phyloP scores from a whole-genome alignment of 2,797 vertebrate species.

The Ctenopoma multispine region DNA sequence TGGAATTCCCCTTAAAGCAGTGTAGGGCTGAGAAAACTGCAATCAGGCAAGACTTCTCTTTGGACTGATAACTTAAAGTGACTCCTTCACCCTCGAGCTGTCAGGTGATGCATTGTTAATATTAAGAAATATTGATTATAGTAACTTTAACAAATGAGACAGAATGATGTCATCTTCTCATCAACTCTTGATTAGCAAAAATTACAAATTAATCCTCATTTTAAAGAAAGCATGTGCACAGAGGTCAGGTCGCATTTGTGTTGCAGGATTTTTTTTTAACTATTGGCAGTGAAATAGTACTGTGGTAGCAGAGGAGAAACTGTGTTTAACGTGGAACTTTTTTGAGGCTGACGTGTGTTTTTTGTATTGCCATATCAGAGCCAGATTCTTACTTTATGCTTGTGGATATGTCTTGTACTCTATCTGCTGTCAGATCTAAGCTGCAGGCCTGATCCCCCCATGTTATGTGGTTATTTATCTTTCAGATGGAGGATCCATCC shows the following conservation, averaged over 20 bases:
- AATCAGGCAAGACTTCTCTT: too few relatives aligned
- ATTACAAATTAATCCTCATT: background rate
- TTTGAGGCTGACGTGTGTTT: slow-evolving; percentile 34
- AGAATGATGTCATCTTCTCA: background rate
- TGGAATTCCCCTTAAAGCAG: too few relatives aligned
- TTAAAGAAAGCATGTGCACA: background rate
- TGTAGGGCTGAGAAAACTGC: too few relatives aligned
- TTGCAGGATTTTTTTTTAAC: too few relatives aligned
- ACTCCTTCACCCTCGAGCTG: background rate
- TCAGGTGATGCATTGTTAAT: background rate
- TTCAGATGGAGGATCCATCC: slow-evolving; percentile 58
- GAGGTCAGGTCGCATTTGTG: slow-evolving; percentile 7
- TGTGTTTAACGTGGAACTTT: slow-evolving; percentile 43
- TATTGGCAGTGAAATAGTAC: background rate
- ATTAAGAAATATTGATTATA: background rate
- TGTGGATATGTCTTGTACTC: slow-evolving; percentile 66
- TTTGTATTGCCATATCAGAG: slow-evolving; percentile 38
- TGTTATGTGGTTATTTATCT: slow-evolving; percentile 75
- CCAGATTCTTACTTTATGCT: slow-evolving; percentile 50
- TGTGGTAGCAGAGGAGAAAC: slow-evolving; percentile 27
- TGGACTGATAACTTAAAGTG: background rate
- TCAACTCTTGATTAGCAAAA: too few relatives aligned
- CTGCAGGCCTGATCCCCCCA: slow-evolving; percentile 60
- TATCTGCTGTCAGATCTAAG: slow-evolving; percentile 68
- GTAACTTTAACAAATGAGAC: background rate